phyloP scores from a whole-genome alignment of 2,797 vertebrate species.

The Bradypodion pumilum region DNA sequence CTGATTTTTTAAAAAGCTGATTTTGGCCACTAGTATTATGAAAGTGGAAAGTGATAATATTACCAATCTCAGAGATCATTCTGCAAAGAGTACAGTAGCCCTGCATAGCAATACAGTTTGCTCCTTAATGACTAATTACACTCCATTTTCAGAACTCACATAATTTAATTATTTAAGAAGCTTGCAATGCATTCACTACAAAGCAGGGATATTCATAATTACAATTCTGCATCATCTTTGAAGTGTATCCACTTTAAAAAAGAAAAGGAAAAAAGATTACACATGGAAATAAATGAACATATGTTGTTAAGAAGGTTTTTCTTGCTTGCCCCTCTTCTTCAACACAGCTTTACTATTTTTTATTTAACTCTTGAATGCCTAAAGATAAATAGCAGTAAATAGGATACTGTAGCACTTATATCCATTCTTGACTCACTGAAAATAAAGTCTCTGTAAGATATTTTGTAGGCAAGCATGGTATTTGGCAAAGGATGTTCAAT shows the following conservation, averaged over 20 bases:
- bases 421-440: slow-evolving; percentile 18
- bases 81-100: slow-evolving; percentile 45
- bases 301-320: slow-evolving; percentile 49
- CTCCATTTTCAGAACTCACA: slow-evolving; percentile 70
- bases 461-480: slow-evolving; percentile 1
- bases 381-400: slow-evolving; percentile 42
- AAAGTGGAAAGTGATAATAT: slow-evolving; percentile 53
- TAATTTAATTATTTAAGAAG: slow-evolving; percentile 76
- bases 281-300: slow-evolving; percentile 67
- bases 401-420: slow-evolving; percentile 31
- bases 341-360: slow-evolving; percentile 50
- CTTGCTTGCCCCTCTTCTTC: slow-evolving; percentile 47
- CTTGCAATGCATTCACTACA: slow-evolving; percentile 69
- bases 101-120: slow-evolving; percentile 63
- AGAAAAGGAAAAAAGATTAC: slow-evolving; percentile 40
- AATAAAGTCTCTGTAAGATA: slow-evolving; percentile 28
- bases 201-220: slow-evolving; percentile 67
- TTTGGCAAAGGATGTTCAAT: slow-evolving; percentile 12
- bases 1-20: slow-evolving; percentile 31
- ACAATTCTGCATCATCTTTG: slow-evolving; percentile 73
- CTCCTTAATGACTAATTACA: slow-evolving; percentile 74
- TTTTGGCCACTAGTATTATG: slow-evolving; percentile 46
- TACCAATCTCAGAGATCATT: slow-evolving; percentile 53
- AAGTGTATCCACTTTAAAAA: slow-evolving; percentile 64
- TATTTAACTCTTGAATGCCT: slow-evolving; percentile 50